phyloP scores from a whole-genome alignment of 2,888 invertebrate species.

The Disparrhopalites patrizii region DNA sequence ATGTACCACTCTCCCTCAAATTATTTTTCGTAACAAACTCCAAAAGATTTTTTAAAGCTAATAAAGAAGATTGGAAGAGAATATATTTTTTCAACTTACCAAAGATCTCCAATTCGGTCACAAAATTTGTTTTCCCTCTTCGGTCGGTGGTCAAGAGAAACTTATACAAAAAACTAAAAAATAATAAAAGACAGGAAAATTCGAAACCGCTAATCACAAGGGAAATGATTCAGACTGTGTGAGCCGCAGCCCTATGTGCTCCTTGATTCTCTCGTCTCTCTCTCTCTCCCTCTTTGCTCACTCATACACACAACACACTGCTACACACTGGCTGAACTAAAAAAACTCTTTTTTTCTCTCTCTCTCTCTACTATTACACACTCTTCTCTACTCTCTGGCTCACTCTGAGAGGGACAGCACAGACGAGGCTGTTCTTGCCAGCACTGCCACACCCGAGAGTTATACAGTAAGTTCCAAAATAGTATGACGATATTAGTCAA shows the following conservation, averaged over 20 bases:
- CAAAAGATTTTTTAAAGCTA: no score
- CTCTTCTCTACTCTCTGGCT: constrained; percentile 2
- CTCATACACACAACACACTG: no score
- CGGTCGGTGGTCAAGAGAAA: no score
- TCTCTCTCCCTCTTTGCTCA: constrained; percentile 2
- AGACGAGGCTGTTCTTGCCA: constrained; percentile 4
- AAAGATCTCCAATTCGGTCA: constrained; percentile 5
- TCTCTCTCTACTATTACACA: background rate
- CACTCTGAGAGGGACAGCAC: background rate
- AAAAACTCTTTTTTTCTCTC: background rate
- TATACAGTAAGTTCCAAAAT: constrained; percentile 4
- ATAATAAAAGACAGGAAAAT: constrained; percentile 6
- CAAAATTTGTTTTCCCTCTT: no score
- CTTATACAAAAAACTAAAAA: no score
- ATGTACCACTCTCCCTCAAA: no score
- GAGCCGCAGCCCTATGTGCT: constrained; percentile 4
- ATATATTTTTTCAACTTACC: constrained; percentile 1
- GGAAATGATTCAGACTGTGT: constrained; percentile 14
- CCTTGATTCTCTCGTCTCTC: constrained; percentile 5
- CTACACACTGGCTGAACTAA: no score
- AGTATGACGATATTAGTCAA: constrained; percentile 6
- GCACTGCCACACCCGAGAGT: constrained; percentile 7
- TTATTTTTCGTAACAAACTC: no score
- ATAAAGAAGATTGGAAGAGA: background rate
- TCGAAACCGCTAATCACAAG: constrained; percentile 18